Evolutionary conservation across 2,888 invertebrate species (phyloP).

Genomic region (Norana najaformis): DNA sequence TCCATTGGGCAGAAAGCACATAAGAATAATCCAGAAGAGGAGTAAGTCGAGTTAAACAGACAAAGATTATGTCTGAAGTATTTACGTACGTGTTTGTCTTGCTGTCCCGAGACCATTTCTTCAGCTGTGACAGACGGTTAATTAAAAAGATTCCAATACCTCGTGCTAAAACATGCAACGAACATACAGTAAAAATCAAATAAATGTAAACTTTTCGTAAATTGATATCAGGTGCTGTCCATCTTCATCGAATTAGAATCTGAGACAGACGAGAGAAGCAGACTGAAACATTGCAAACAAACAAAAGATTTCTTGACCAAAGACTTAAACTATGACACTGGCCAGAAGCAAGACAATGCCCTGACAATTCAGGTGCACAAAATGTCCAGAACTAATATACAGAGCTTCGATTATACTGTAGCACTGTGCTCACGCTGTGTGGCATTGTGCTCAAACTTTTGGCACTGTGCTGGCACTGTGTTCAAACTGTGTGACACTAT

Average conservation of each 20-base stretch:
- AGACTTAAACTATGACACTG: not conserved
- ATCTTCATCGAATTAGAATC: not conserved
- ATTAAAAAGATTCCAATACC: constrained; percentile 84
- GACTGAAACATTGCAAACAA: not conserved
- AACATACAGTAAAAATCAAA: not conserved
- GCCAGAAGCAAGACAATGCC: not conserved
- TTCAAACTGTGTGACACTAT: too few species aligned
- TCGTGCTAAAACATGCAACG: constrained; percentile 63
- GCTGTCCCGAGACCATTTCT: constrained; percentile 66
- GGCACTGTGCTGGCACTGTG: too few species aligned
- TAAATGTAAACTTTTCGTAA: constrained; percentile 15
- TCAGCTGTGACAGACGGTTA: constrained; percentile 89
- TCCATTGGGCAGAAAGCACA: too few species aligned
- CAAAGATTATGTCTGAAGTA: not conserved
- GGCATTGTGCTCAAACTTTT: too few species aligned
- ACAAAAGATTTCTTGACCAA: not conserved
- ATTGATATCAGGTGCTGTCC: not conserved
- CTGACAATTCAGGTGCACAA: not conserved
- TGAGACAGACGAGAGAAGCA: not conserved
- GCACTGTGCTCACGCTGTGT: too few species aligned
- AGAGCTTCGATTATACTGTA: not conserved
- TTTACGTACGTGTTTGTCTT: constrained; percentile 58
- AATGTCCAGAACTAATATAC: not conserved
- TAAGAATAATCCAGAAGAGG: too few species aligned
- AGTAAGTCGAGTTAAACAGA: not conserved